phyloP scores from a whole-genome alignment of 2,113 vertebrate species.

The Alectura lathami region DNA sequence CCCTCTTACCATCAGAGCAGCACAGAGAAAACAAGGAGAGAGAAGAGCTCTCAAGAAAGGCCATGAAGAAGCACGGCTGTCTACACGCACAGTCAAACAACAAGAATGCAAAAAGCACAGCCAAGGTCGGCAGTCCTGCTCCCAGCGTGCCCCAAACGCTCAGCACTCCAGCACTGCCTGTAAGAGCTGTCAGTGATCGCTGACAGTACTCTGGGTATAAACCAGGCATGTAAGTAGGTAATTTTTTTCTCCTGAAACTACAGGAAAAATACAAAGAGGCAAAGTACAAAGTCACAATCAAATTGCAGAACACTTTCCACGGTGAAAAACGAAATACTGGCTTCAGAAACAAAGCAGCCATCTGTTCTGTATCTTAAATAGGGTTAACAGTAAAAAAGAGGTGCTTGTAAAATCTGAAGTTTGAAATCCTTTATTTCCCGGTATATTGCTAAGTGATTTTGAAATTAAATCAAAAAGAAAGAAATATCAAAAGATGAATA shows the following conservation, averaged over 20 bases:
- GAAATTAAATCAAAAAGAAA: constrained; percentile 39
- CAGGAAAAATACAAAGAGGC: constrained; percentile 14
- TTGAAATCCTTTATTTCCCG: constrained; percentile 63
- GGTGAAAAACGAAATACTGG: neutral
- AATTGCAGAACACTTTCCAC: neutral
- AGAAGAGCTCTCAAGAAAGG: neutral
- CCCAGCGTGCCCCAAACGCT: neutral
- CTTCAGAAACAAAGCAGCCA: constrained; percentile 8
- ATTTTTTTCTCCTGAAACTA: neutral
- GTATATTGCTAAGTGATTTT: constrained; percentile 42
- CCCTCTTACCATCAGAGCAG: neutral
- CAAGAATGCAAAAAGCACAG: neutral
- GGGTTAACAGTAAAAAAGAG: constrained; percentile 3
- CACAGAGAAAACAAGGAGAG: neutral
- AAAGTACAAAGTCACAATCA: constrained; percentile 40
- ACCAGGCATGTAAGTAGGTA: neutral
- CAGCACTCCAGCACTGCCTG: neutral
- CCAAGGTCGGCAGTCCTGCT: neutral
- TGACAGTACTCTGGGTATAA: neutral
- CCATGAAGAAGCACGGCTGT: neutral
- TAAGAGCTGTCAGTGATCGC: neutral
- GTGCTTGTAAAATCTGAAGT: constrained; percentile 29
- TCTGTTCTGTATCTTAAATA: neutral
- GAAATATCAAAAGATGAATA: constrained; percentile 27
- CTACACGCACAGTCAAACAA: neutral